phyloP scores from a whole-genome alignment of 23 tunicate species.

The Ascidia mentula region DNA sequence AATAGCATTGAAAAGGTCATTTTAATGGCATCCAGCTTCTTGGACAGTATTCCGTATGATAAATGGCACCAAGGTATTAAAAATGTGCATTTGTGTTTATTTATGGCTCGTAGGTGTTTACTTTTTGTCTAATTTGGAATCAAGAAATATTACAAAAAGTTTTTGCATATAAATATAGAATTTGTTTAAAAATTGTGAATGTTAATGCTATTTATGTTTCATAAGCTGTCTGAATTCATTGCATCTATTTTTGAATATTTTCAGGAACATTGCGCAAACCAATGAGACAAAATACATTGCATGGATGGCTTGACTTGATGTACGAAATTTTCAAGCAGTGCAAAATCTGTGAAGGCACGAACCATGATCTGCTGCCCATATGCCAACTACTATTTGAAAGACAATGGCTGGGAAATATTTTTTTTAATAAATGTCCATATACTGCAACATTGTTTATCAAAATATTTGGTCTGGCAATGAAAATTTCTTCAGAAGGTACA shows the following conservation, averaged over 20 bases:
- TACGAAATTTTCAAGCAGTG: not conserved
- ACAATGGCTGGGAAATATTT: slow-evolving; percentile 10
- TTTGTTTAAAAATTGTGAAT: not conserved
- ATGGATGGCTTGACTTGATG: not conserved
- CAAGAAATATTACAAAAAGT: not conserved
- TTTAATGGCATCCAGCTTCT: not conserved
- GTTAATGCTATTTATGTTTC: not conserved
- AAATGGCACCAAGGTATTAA: not conserved
- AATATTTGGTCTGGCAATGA: not conserved
- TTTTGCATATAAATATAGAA: not conserved
- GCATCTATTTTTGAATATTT: too few relatives aligned
- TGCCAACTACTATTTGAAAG: not conserved
- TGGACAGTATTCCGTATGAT: not conserved
- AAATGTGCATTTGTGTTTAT: too few relatives aligned
- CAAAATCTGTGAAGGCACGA: not conserved
- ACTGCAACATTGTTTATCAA: slow-evolving; percentile 37
- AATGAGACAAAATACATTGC: not conserved
- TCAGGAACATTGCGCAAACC: not conserved
- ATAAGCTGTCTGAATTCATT: too few relatives aligned
- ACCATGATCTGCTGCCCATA: not conserved
- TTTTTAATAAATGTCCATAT: slow-evolving; percentile 23
- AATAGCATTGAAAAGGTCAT: not conserved
- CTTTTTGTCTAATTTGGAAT: too few relatives aligned
- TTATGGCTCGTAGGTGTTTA: too few relatives aligned
- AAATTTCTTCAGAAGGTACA: not conserved